Percentiles rank a stretch among this genome's conserved stretches.
phyloP scores from a whole-genome alignment of 2,113 vertebrate genomes.

The Sinocyclocheilus maitianheensis region DNA sequence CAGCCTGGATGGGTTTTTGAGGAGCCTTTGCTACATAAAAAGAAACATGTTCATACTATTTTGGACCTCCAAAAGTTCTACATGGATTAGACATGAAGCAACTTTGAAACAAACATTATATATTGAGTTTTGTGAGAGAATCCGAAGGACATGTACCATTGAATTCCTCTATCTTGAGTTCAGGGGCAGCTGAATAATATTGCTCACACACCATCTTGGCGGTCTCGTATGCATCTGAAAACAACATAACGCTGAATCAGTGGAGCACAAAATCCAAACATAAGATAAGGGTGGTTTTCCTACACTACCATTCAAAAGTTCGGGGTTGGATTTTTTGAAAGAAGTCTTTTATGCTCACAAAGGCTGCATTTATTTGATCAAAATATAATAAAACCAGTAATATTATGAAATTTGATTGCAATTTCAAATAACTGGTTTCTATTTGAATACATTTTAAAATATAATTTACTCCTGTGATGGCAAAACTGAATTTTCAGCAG shows the following conservation, averaged over 20 bases:
- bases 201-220: slow-evolving; percentile 89
- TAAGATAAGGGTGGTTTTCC: not conserved
- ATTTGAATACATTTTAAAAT: not conserved
- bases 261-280: not conserved
- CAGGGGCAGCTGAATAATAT: slow-evolving; percentile 82
- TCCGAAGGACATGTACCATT: slow-evolving; percentile 72
- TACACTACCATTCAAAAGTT: not conserved
- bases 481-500: no score
- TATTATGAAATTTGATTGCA: not conserved
- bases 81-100: not conserved
- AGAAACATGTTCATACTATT: slow-evolving; percentile 14
- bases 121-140: not conserved
- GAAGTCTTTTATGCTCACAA: not conserved
- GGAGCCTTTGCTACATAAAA: slow-evolving; percentile 82
- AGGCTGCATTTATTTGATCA: slow-evolving; percentile 5
- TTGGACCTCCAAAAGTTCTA: not conserved
- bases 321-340: not conserved
- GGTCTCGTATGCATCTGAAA: slow-evolving; percentile 86
- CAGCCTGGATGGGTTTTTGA: slow-evolving; percentile 85
- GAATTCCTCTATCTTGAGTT: slow-evolving; percentile 85
- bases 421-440: not conserved
- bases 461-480: no score
- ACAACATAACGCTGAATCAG: not conserved
- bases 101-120: not conserved
- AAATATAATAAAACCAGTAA: not conserved